Evolutionary conservation across 2,888 invertebrate species (phyloP).

Genomic region (Acleris holmiana): DNA sequence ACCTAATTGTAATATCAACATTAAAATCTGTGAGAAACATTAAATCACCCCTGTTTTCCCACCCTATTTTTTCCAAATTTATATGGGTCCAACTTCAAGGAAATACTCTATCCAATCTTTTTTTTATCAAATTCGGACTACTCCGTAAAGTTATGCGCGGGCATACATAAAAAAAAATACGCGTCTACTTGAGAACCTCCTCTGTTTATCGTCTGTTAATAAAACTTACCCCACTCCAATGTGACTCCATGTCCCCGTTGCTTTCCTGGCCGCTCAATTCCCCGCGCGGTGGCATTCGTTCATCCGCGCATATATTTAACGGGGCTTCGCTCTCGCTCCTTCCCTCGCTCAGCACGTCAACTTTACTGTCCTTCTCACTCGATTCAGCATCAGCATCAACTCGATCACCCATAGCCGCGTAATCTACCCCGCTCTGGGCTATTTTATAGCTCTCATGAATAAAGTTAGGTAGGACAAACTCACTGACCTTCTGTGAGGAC

Average conservation of each 20-base stretch:
- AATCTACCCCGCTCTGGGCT: slow-evolving; percentile 67
- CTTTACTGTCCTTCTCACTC: slow-evolving; percentile 68
- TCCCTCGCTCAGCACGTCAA: slow-evolving; percentile 67
- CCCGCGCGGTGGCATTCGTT: slow-evolving; percentile 94
- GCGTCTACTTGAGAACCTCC: too few species aligned
- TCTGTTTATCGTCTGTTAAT: too few species aligned
- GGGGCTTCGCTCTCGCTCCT: slow-evolving; percentile 66
- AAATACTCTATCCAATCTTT: too few species aligned
- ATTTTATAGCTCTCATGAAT: slow-evolving; percentile 79
- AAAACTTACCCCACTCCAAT: slow-evolving; percentile 88
- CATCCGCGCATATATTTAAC: slow-evolving; percentile 92
- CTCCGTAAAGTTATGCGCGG: too few species aligned
- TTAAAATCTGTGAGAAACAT: too few species aligned
- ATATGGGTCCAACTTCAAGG: too few species aligned
- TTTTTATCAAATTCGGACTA: too few species aligned
- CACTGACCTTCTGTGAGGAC: slow-evolving; percentile 69
- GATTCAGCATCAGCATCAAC: slow-evolving; percentile 52
- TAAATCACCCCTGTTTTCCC: too few species aligned
- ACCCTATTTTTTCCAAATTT: too few species aligned
- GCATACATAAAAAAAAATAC: too few species aligned
- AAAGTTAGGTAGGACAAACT: slow-evolving; percentile 77
- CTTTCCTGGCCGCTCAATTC: slow-evolving; percentile 95
- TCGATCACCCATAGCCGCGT: slow-evolving; percentile 57
- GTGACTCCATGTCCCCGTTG: slow-evolving; percentile 91
- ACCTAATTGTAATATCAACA: too few species aligned